These are phyloP conservation scores for Tenthredo scrophulariae DNA, from an alignment of 2,888 invertebrate genomes.

Conservation along the genomic window DNA sequence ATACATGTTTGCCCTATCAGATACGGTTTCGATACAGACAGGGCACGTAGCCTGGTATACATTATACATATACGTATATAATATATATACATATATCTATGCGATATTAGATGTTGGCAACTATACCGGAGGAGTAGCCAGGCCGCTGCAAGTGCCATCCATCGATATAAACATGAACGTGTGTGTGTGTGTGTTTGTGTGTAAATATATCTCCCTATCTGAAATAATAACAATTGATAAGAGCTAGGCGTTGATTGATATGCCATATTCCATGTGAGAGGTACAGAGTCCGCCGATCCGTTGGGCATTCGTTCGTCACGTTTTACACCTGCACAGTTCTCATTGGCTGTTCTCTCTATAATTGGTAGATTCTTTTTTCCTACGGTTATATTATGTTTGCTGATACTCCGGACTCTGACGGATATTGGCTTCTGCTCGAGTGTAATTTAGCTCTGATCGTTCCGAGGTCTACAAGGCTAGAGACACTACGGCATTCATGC, in stretches of 20 bases:
- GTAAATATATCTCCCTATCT: neutral
- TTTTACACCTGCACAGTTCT: slow-evolving; percentile 67
- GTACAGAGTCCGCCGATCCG: slow-evolving; percentile 2
- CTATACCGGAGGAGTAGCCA: neutral
- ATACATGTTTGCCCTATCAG: slow-evolving; percentile 49
- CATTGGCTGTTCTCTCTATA: slow-evolving; percentile 64
- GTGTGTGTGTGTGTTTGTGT: neutral
- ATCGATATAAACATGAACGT: neutral
- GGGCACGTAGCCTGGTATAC: neutral
- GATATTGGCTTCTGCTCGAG: slow-evolving; percentile 51
- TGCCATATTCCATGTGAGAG: slow-evolving; percentile 39
- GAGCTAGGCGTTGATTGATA: slow-evolving; percentile 55
- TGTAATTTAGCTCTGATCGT: slow-evolving; percentile 27
- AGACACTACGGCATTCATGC: neutral
- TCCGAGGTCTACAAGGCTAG: neutral
- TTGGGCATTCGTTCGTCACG: slow-evolving; percentile 20
- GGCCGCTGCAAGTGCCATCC: slow-evolving; percentile 9
- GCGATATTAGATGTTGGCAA: slow-evolving; percentile 45
- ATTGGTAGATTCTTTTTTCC: slow-evolving; percentile 60
- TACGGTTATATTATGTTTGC: slow-evolving; percentile 64
- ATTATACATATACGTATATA: too few relatives aligned
- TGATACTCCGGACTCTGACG: slow-evolving; percentile 56
- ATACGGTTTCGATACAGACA: slow-evolving; percentile 32
- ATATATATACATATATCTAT: too few relatives aligned
- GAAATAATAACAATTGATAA: slow-evolving; percentile 55